phyloP scores from a whole-genome alignment of 1,140 invertebrate species.

The Agrypnia vestita region DNA sequence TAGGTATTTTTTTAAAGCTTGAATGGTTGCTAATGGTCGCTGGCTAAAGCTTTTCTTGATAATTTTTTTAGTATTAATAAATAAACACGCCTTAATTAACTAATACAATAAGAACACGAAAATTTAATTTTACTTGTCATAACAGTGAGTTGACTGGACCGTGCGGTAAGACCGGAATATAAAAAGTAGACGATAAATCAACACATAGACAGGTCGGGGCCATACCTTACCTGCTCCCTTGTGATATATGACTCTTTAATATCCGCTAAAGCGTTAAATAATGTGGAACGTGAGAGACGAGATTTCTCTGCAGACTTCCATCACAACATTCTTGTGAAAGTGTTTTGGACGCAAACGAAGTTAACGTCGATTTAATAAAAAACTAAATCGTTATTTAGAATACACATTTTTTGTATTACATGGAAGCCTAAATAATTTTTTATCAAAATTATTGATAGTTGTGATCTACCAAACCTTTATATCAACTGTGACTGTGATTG shows the following conservation, averaged over 20 bases:
- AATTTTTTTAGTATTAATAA: no score
- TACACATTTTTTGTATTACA: not conserved
- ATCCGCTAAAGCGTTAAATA: constrained; percentile 55
- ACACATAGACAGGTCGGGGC: constrained; percentile 54
- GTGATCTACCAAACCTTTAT: no score
- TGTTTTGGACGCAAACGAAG: not conserved
- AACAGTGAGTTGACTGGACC: not conserved
- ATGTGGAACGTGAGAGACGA: constrained; percentile 57
- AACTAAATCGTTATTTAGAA: not conserved
- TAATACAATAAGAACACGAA: not conserved
- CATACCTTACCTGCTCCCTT: constrained; percentile 29
- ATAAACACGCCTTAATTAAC: no score
- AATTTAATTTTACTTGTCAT: not conserved
- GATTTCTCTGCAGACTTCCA: constrained; percentile 18
- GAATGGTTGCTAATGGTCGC: no score
- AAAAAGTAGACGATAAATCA: constrained; percentile 57
- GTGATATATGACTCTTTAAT: constrained; percentile 59
- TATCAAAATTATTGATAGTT: no score
- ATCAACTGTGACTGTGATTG: no score
- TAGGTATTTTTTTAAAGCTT: no score
- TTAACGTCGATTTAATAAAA: constrained; percentile 1
- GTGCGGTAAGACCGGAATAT: not conserved
- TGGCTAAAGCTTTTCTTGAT: no score
- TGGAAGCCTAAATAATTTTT: no score
- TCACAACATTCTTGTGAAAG: not conserved